A percentile compares a stretch with the other conserved stretches of the same genome.
Conservation (phyloP, 1,140 invertebrate genomes). For the Aphis craccivora region DNA sequence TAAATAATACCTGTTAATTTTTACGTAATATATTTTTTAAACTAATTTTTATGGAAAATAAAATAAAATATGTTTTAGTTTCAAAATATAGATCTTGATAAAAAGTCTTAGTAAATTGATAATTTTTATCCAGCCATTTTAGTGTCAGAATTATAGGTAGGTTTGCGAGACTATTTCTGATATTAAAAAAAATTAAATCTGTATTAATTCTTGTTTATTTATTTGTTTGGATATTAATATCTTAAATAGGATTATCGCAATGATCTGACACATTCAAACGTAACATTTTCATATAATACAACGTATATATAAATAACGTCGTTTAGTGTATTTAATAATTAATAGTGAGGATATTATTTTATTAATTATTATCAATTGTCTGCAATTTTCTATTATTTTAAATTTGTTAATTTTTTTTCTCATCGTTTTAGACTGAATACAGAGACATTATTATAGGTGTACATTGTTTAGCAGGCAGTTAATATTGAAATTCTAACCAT, state of each 20-base stretch:
- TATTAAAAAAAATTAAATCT: neutral
- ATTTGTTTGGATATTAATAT: neutral
- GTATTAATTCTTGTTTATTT: neutral
- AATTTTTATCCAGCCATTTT: too few relatives aligned
- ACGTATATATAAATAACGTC: neutral
- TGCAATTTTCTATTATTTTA: neutral
- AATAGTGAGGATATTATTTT: neutral
- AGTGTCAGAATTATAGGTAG: too few relatives aligned
- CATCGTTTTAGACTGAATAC: neutral
- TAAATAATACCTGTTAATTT: too few relatives aligned
- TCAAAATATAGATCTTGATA: too few relatives aligned
- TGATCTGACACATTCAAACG: too few relatives aligned
- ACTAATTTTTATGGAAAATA: too few relatives aligned
- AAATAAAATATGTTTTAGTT: too few relatives aligned
- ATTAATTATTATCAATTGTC: neutral
- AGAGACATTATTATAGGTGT: neutral
- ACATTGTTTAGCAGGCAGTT: neutral
- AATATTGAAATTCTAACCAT: neutral
- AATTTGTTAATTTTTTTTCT: neutral
- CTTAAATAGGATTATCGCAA: too few relatives aligned
- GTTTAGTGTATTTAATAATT: neutral
- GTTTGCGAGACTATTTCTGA: neutral
- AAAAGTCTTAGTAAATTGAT: too few relatives aligned
- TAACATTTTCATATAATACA: too few relatives aligned
- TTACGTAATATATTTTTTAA: too few relatives aligned